Evolutionary conservation across 1,140 invertebrate genomes (phyloP).

Genomic region (Procambarus clarkii): DNA sequence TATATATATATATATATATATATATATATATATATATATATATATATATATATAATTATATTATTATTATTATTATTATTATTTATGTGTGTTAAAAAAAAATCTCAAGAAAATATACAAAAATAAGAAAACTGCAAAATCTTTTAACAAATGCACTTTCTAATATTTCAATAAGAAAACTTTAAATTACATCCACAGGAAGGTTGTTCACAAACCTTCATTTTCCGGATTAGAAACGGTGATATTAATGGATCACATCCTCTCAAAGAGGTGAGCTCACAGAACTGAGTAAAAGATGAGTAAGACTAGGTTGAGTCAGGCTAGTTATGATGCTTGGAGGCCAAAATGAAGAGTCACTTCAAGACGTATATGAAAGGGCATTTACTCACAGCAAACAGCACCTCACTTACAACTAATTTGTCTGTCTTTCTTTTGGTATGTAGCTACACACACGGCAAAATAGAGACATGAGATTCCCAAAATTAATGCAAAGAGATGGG

Average conservation of each 20-base stretch:
- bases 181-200: background rate
- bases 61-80: too few species aligned
- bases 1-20: too few species aligned
- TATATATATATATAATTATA: constrained; percentile 24
- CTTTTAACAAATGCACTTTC: constrained; percentile 34
- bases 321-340: background rate
- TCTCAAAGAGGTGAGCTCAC: background rate
- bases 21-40: background rate
- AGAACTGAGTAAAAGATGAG: background rate
- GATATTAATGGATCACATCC: background rate
- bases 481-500: background rate
- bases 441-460: constrained; percentile 21
- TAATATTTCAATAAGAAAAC: background rate
- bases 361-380: background rate
- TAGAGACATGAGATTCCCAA: constrained; percentile 30
- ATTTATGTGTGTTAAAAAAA: too few species aligned
- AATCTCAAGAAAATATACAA: constrained; percentile 25
- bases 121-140: constrained; percentile 34
- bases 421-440: constrained; percentile 26
- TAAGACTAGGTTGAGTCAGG: constrained; percentile 3
- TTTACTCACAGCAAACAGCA: constrained; percentile 25
- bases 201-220: background rate
- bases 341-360: background rate
- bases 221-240: background rate
- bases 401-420: constrained; percentile 34